Percentiles rank a stretch among this genome's conserved stretches.
These are phyloP conservation scores for Ciconia boyciana DNA, from an alignment of 2,113 vertebrate genomes.

Conservation along the genomic window DNA sequence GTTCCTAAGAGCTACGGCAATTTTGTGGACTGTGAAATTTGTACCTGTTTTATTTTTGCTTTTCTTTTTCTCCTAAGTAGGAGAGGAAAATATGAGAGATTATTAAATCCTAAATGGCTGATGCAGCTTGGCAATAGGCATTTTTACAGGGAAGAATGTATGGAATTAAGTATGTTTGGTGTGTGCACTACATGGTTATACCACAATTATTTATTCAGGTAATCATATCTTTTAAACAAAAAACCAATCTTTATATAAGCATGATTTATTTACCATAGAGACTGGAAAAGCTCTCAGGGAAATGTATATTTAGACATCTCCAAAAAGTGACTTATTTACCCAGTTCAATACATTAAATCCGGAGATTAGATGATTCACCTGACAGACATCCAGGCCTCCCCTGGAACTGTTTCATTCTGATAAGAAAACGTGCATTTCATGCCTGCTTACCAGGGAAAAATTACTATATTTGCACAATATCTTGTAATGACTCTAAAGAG, in stretches of 20 bases:
- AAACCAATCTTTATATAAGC: not conserved
- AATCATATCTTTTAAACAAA: not conserved
- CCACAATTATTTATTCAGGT: not conserved
- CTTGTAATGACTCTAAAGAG: constrained; percentile 28
- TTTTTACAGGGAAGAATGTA: not conserved
- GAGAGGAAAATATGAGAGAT: not conserved
- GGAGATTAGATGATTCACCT: constrained; percentile 35
- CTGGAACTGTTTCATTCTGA: constrained; percentile 21
- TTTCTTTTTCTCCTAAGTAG: not conserved
- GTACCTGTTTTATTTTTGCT: not conserved
- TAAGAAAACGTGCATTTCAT: constrained; percentile 36
- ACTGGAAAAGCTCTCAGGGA: not conserved
- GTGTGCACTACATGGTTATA: not conserved
- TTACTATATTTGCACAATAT: constrained; percentile 20
- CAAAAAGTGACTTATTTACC: constrained; percentile 24
- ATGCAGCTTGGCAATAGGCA: not conserved
- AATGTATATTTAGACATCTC: not conserved
- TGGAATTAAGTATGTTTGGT: not conserved
- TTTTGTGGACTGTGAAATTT: not conserved
- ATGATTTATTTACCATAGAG: not conserved
- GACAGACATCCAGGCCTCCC: constrained; percentile 13
- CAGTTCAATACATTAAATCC: not conserved
- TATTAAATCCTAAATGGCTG: not conserved
- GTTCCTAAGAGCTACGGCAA: not conserved
- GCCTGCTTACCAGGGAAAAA: constrained; percentile 4